A percentile compares a stretch with the other conserved stretches of the same genome.
These are phyloP conservation scores for Cantharis rufa DNA, from an alignment of 2,888 invertebrate genomes.

Conservation along the genomic window DNA sequence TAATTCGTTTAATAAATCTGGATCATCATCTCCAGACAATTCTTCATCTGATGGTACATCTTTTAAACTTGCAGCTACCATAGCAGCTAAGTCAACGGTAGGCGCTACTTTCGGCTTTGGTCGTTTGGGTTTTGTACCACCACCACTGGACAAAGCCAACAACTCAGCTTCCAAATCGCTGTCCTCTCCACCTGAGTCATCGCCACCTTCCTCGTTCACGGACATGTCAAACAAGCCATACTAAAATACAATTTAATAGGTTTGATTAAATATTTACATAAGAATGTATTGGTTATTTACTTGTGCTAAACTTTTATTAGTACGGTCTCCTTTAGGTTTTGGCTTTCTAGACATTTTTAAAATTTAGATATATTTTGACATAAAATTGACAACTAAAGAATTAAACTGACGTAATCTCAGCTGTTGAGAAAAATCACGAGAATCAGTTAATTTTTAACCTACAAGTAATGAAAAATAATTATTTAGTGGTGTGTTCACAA, in stretches of 20 bases:
- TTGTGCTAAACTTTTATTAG: conserved; percentile 45
- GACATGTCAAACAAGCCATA: conserved; percentile 77
- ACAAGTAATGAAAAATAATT: not conserved
- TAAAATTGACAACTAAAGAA: not conserved
- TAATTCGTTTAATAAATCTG: conserved; percentile 78
- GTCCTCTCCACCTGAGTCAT: conserved; percentile 67
- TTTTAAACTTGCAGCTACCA: conserved; percentile 78
- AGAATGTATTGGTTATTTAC: conserved; percentile 32
- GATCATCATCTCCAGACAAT: conserved; percentile 77
- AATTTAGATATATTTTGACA: not conserved
- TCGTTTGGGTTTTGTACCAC: conserved; percentile 46
- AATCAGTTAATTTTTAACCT: not conserved
- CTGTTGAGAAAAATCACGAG: not conserved
- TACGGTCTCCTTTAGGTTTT: conserved; percentile 41
- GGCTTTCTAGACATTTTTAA: conserved; percentile 48
- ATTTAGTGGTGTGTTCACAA: not conserved
- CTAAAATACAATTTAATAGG: conserved; percentile 53
- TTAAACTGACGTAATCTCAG: not conserved
- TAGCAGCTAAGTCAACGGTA: conserved; percentile 67
- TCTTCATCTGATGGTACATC: conserved; percentile 81
- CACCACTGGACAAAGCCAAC: conserved; percentile 66
- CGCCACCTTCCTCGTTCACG: conserved; percentile 60
- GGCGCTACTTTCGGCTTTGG: conserved; percentile 56
- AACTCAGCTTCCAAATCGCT: conserved; percentile 87
- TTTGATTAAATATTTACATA: not conserved